Conservation (phyloP, 1,140 invertebrate genomes). For the Glossosoma conforme region DNA sequence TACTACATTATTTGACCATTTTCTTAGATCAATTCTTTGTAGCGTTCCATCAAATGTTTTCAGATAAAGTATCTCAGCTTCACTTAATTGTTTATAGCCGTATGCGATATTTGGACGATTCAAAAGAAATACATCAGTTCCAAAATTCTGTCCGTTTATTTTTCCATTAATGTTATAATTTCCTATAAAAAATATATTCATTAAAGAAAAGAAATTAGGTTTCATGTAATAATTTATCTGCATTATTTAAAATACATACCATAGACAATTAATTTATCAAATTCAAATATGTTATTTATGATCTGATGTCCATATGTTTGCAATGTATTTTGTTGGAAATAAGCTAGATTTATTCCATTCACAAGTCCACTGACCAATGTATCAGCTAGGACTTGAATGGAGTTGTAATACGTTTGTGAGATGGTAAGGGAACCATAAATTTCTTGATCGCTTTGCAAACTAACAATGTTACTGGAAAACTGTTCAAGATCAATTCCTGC, state of each 20-base stretch:
- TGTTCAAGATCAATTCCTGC: slow-evolving; percentile 15
- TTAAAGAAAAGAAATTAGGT: background rate
- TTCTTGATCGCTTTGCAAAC: slow-evolving; percentile 16
- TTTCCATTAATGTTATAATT: slow-evolving; percentile 9
- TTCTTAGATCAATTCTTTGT: slow-evolving; percentile 8
- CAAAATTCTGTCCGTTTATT: slow-evolving; percentile 21
- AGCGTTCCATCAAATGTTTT: background rate
- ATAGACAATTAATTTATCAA: slow-evolving; percentile 5
- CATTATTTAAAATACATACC: slow-evolving; percentile 2
- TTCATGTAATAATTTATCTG: background rate
- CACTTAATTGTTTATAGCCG: background rate
- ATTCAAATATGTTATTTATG: slow-evolving; percentile 1
- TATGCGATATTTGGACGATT: slow-evolving; percentile 1
- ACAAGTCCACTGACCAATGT: slow-evolving; percentile 13
- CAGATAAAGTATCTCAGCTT: background rate
- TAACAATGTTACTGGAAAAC: slow-evolving; percentile 17
- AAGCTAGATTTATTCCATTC: slow-evolving; percentile 9
- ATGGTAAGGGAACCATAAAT: slow-evolving; percentile 4
- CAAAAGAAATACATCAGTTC: slow-evolving; percentile 7
- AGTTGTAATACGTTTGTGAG: slow-evolving; percentile 6
- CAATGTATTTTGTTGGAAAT: slow-evolving; percentile 14
- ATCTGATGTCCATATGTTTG: slow-evolving; percentile 10
- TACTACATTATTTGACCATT: slow-evolving; percentile 5
- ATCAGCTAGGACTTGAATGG: slow-evolving; percentile 8
- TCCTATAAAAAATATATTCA: slow-evolving; percentile 12